These are phyloP conservation scores for Spongia lamella DNA, from an alignment of 37 sponge, comb jelly and placozoan genomes.

Conservation along the genomic window DNA sequence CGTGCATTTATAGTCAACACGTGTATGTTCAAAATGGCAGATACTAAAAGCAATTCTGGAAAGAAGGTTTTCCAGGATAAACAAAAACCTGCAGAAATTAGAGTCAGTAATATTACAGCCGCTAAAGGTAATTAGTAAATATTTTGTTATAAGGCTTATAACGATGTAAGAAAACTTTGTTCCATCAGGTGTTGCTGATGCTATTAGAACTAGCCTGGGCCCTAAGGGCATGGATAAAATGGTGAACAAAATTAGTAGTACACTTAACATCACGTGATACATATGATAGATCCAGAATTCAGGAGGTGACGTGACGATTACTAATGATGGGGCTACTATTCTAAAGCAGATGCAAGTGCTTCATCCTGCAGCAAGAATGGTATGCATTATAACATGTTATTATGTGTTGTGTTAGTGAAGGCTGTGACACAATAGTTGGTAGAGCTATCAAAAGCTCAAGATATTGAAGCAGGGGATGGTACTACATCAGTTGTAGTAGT, in stretches of 20 bases:
- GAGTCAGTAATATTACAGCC: slow-evolving; percentile 92
- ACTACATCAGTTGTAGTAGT: slow-evolving; percentile 96
- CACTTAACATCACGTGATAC: neutral
- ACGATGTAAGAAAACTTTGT: neutral
- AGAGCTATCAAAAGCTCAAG: slow-evolving; percentile 98
- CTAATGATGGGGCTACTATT: slow-evolving; percentile 99
- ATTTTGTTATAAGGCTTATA: neutral
- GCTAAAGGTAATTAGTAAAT: slow-evolving; percentile 74
- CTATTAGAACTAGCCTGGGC: slow-evolving; percentile 97
- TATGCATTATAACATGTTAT: slow-evolving; percentile 31
- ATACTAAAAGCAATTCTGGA: slow-evolving; percentile 8
- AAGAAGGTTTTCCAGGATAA: slow-evolving; percentile 79
- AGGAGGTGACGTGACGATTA: slow-evolving; percentile 96
- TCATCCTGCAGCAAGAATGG: slow-evolving; percentile 98
- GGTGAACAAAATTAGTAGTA: slow-evolving; percentile 46
- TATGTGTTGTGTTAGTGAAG: neutral
- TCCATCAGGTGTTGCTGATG: slow-evolving; percentile 92
- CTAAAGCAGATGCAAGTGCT: slow-evolving; percentile 98
- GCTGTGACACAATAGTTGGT: slow-evolving; percentile 79
- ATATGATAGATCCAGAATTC: slow-evolving; percentile 74
- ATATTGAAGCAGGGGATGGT: slow-evolving; percentile 99
- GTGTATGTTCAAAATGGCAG: neutral
- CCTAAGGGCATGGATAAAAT: slow-evolving; percentile 99
- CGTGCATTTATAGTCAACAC: neutral
- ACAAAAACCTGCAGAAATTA: slow-evolving; percentile 85